A percentile compares a stretch with the other conserved stretches of the same genome.
Conservation (phyloP, 2,113 vertebrate genomes). For the Tympanuchus pallidicinctus region DNA sequence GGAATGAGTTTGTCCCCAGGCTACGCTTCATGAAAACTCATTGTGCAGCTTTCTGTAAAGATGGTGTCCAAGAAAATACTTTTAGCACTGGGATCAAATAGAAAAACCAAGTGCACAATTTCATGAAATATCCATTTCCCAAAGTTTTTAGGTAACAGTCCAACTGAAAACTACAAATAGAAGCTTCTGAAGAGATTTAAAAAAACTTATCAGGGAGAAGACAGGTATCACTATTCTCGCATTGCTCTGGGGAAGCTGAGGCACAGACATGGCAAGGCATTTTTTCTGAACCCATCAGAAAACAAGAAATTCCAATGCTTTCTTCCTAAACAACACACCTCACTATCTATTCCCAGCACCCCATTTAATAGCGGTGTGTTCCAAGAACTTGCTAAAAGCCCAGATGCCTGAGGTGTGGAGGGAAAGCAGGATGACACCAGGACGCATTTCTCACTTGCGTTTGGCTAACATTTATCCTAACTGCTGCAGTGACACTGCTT, state of each 20-base stretch:
- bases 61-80: background rate
- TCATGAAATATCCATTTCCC: background rate
- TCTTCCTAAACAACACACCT: background rate
- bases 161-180: background rate
- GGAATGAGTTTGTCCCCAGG: slow-evolving; percentile 25
- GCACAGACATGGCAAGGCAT: background rate
- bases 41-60: background rate
- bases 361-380: accelerated
- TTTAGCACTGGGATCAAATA: background rate
- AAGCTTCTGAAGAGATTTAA: background rate
- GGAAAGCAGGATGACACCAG: background rate
- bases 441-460: background rate
- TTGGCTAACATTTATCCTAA: background rate
- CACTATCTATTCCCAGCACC: background rate
- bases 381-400: background rate
- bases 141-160: background rate
- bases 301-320: background rate
- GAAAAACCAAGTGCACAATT: background rate
- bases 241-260: background rate
- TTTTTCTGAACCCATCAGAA: background rate
- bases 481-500: background rate
- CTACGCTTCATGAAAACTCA: slow-evolving; percentile 3
- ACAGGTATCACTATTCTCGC: background rate
- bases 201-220: background rate
- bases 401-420: background rate